Evolutionary conservation across 2,797 vertebrate species (phyloP).

Genomic region (Bradypus variegatus): DNA sequence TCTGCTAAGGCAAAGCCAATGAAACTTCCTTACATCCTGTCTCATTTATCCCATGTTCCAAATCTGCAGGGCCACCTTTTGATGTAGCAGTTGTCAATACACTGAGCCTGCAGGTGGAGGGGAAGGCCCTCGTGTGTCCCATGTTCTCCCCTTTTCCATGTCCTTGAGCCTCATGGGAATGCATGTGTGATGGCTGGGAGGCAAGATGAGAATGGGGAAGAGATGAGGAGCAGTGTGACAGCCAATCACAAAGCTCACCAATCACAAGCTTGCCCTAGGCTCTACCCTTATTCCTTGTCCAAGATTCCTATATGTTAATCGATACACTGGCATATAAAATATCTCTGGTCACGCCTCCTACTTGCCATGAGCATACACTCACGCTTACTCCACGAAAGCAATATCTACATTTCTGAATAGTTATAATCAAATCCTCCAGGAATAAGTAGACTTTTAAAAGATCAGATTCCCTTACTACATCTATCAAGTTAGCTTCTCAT

Average conservation of each 20-base stretch:
- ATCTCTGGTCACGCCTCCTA: not conserved
- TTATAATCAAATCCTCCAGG: not conserved
- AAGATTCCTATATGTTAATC: not conserved
- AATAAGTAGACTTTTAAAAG: conserved; percentile 17
- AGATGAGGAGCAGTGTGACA: not conserved
- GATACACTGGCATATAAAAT: not conserved
- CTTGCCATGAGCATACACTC: not conserved
- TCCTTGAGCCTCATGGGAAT: not conserved
- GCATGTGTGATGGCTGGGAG: not conserved
- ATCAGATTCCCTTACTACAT: not conserved
- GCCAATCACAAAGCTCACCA: not conserved
- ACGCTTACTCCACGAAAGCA: not conserved
- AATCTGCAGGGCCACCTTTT: not conserved
- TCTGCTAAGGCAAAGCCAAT: not conserved
- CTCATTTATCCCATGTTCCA: not conserved
- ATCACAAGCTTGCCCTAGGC: not conserved
- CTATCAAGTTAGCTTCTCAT: not conserved
- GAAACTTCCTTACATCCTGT: not conserved
- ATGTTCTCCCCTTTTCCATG: not conserved
- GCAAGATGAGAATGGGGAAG: not conserved
- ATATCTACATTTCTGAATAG: not conserved
- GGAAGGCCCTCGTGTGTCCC: not conserved
- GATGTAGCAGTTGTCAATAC: not conserved
- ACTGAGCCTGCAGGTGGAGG: not conserved
- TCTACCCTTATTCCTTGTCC: not conserved